Evolutionary conservation across 1,140 invertebrate genomes (phyloP), one percentile per base, ranked within the genome.

Genomic region (Ips nitidus): DNA sequence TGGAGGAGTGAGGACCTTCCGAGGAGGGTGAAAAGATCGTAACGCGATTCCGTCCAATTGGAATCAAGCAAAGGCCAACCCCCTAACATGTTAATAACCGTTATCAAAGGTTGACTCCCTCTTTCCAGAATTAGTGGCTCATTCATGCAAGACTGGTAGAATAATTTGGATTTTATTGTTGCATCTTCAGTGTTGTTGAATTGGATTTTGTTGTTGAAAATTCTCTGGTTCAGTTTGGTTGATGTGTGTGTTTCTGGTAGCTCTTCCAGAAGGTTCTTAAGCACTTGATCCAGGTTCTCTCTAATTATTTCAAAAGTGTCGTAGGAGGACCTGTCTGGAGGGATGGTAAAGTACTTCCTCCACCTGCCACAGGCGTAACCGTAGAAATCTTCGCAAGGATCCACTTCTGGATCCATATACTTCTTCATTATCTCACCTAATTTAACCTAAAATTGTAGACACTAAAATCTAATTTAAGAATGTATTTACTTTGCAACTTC

Each of bases 311-410:
- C 91, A 79, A 94, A 93, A 0, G 90, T 93, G 75, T 94, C 91
- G 71, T 89, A 93, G 60, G 88, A 89, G 38, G 89, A 87, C 80
- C 91, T 90, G 76, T 94, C 92, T 72, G 88, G 89, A 2, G 94
- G 94, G 70, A 96, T 94, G 1, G 91, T 91, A 82, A 95, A 92
- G 52, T 88, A 82, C 40, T 86, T 86, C 40, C 89, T 87, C 94
- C 94, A 95, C 71, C 92, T 92, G 2, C 94, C 94, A 77, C 95
- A 97, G 0, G 94, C 89, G 75, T 90, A 97, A 73, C 92, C 86
- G 80, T 95, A 97, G 79, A 97, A 98, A 79, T 98, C 94, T 2
- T 90, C 82, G 78, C 95, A 98, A 0, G 95, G 95, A 81, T 96
- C 87, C 0, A 86, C 86, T 39, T 79, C 82, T 0, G 75, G 79